Evolutionary conservation across 2,113 vertebrate genomes (phyloP), one percentile per base, ranked within the genome.

Genomic region (Hemichromis elongatus): DNA sequence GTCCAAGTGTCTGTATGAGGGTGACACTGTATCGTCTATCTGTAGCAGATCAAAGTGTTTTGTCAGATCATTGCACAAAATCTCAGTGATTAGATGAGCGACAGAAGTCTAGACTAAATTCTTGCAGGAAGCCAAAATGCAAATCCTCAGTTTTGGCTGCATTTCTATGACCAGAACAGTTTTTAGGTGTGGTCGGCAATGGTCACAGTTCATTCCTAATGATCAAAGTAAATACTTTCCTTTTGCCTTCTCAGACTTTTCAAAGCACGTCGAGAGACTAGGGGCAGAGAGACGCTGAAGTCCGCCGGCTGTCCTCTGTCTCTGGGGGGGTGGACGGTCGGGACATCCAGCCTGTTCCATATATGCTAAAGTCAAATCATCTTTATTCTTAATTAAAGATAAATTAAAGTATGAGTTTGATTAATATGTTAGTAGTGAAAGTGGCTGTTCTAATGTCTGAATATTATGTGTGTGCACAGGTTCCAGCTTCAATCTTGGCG

Each of bases 401-500:
- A 8, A 8, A 26, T 56, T 2, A 56, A 56, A 26, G 24, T 56
- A 26, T 8, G 7, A 56, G 3, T 56, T 56, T 56, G 12, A 12
- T 56, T 3, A 26, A 26, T 2, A 56, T 0, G 4, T 56, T 1
- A 56, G 4, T 56, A 56, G 1, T 8, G 24, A 26, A 56, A 56
- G 14, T 26, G 12, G 24, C 24, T 56, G 6, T 26, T 0, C 54
- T 55, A 55, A 26, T 26, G 54, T 56, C 24, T 26, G 24, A 26
- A 26, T 56, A 14, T 56, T 56, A 26, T 56, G 54, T 26, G 12
- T 14, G 24, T 4, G 12, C 21, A 26, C 54, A 26, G 26, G 54
- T 26, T 8, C 21, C 21, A 0, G 54, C 21, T 56, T 56, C 0
- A 0, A 1, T 21, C 54, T 56, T 6, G 0, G 21, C 54, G 26